Percentiles rank a stretch among this genome's conserved stretches.
Evolutionary conservation across 2,888 invertebrate species (phyloP).

Genomic region (Crepidodera aurea): DNA sequence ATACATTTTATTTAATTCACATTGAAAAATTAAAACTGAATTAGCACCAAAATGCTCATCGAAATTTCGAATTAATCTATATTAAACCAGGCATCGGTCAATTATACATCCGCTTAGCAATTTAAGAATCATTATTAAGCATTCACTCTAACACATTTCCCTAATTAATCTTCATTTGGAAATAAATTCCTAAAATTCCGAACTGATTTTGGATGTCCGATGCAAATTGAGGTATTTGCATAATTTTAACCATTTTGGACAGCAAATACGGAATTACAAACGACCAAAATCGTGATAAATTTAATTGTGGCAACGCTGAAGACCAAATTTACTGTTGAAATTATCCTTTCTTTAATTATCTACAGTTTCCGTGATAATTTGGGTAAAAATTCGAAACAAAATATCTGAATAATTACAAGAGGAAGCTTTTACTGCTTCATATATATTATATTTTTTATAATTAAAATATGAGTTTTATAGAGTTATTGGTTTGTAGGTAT

Average conservation of each 20-base stretch:
- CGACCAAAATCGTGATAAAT: background rate
- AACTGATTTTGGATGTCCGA: slow-evolving; percentile 5
- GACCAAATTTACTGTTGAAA: background rate
- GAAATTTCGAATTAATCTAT: background rate
- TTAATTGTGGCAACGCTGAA: background rate
- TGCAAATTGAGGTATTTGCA: slow-evolving; percentile 21
- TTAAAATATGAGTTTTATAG: no score
- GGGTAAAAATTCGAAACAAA: no score
- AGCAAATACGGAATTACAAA: slow-evolving; percentile 5
- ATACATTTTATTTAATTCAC: no score
- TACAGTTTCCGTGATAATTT: no score
- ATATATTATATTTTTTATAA: no score
- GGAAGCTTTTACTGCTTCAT: no score
- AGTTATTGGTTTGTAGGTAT: no score
- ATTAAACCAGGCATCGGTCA: background rate
- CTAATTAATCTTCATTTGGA: background rate
- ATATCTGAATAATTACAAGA: no score
- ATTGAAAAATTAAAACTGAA: no score
- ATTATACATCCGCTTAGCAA: background rate
- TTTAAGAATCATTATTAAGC: background rate
- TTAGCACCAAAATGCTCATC: background rate
- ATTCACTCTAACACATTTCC: slow-evolving; percentile 4
- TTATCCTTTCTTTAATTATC: no score
- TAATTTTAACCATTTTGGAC: slow-evolving; percentile 7
- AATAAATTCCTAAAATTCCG: slow-evolving; percentile 11